Evolutionary conservation across 2,888 invertebrate species (phyloP).

Genomic region (Bombyx huttoni): DNA sequence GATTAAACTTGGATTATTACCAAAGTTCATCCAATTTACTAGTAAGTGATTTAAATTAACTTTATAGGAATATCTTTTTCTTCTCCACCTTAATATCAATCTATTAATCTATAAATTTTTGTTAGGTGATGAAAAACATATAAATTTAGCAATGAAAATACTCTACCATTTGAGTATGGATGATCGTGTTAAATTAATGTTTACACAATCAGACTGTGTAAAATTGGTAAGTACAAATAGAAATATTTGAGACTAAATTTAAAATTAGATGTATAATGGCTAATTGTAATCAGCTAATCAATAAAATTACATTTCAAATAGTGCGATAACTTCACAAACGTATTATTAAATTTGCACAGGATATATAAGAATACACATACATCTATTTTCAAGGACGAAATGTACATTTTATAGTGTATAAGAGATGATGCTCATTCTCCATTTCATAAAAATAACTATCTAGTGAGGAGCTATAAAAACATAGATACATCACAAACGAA

Average conservation of each 20-base stretch:
- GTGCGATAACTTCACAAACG: too few relatives aligned
- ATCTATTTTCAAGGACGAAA: too few relatives aligned
- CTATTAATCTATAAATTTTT: conserved; percentile 11
- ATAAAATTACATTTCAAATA: too few relatives aligned
- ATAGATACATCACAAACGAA: not conserved
- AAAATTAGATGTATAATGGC: too few relatives aligned
- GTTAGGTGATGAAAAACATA: conserved; percentile 83
- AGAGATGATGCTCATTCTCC: not conserved
- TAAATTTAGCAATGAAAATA: conserved; percentile 82
- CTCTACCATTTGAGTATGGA: conserved; percentile 96
- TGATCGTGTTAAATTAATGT: conserved; percentile 93
- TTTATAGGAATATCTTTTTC: not conserved
- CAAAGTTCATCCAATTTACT: conserved; percentile 90
- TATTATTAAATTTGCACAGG: too few relatives aligned
- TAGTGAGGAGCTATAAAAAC: not conserved
- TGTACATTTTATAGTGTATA: not conserved
- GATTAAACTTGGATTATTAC: conserved; percentile 89
- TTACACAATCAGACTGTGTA: conserved; percentile 94
- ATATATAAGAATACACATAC: too few relatives aligned
- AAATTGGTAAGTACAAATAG: conserved; percentile 74
- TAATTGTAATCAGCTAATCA: too few relatives aligned
- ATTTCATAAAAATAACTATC: not conserved
- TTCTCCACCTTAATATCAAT: not conserved
- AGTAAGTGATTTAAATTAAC: conserved; percentile 52
- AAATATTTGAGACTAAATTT: not conserved